A percentile compares a stretch with the other conserved stretches of the same genome.
phyloP scores from a whole-genome alignment of 2,888 invertebrate genomes.

The Parnassius apollo region DNA sequence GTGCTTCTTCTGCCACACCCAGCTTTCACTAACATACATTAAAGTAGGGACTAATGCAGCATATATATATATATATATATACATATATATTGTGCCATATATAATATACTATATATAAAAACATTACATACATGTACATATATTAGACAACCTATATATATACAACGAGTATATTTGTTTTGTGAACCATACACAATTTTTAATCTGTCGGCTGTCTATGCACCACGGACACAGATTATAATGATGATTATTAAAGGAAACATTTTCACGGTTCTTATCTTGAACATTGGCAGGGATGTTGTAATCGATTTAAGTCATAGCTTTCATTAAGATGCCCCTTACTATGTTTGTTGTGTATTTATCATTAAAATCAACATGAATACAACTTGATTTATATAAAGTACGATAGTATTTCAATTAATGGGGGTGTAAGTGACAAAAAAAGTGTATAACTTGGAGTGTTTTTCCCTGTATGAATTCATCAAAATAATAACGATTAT shows the following conservation, averaged over 20 bases:
- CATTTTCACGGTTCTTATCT: conserved; percentile 46
- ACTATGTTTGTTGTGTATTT: conserved; percentile 4
- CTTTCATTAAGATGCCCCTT: conserved; percentile 16
- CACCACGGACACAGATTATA: conserved; percentile 60
- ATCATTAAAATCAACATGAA: conserved; percentile 8
- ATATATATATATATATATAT: too few species aligned
- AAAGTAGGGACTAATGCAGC: too few species aligned
- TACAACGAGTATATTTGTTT: conserved; percentile 30
- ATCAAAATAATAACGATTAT: too few species aligned
- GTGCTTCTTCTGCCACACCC: too few species aligned
- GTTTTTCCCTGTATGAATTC: too few species aligned
- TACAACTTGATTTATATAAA: conserved; percentile 8
- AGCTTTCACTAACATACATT: too few species aligned
- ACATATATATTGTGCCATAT: too few species aligned
- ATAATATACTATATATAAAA: too few species aligned
- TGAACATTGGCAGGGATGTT: conserved; percentile 37
- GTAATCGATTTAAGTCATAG: conserved; percentile 30
- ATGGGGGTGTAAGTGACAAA: too few species aligned
- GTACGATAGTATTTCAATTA: conserved; percentile 2
- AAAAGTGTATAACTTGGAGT: too few species aligned
- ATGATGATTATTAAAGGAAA: conserved; percentile 73
- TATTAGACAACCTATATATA: too few species aligned
- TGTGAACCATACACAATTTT: conserved; percentile 53
- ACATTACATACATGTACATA: too few species aligned
- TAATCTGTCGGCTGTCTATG: conserved; percentile 73